Evolutionary conservation across 23 tunicate species (phyloP), one percentile per base, ranked within the genome.

Genomic region (Ascidia mentula): DNA sequence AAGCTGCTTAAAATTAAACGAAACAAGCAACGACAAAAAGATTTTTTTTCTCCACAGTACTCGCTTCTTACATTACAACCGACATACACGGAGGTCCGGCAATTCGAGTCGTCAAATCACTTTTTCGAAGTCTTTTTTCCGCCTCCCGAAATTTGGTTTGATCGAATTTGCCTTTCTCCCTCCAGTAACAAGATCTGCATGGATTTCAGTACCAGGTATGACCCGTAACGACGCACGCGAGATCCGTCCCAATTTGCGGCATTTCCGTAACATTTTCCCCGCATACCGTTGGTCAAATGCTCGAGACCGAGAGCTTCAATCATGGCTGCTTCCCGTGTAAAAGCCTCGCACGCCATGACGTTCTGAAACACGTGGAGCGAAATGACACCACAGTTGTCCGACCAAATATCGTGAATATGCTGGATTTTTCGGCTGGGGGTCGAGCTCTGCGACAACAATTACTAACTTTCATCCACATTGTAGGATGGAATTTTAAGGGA

Each of bases 311-410:
- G 31, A 18, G 97, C 92, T 1, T 86, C 97, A n/a, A 92, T 92
- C 97, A 92, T 92, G 53, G 92, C 92, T 0, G 97, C 92, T 76
- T 92, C 97, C 18, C 97, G 75, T 8, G 97, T 92, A 79, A 71
- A 87, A 6, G 97, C 97, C 82, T 92, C 97, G 45, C 82, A 69
- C 13, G 92, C 82, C 36, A 92, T 65, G 0, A 87, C 84, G 77
- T 83, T 92, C 40, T 92, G 97, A 40, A 86, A 92, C 20, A 92
- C 79, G 76, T 92, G 92, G 6, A 92, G 82, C 0, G 97, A 86
- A 12, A 92, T 70, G 7, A 92, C 92, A 32, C 97, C 97, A 61
- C 79, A 36, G 38, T 87, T 75, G 22, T 61, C 33, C n/a, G 70
- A 46, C 97, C 97, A 92, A 32, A 92, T 92, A 37, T 87, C 88